Base-by-base conservation (phyloP, 92 coral and sea anemone species). In the Epizoanthus stellaris region DNA sequence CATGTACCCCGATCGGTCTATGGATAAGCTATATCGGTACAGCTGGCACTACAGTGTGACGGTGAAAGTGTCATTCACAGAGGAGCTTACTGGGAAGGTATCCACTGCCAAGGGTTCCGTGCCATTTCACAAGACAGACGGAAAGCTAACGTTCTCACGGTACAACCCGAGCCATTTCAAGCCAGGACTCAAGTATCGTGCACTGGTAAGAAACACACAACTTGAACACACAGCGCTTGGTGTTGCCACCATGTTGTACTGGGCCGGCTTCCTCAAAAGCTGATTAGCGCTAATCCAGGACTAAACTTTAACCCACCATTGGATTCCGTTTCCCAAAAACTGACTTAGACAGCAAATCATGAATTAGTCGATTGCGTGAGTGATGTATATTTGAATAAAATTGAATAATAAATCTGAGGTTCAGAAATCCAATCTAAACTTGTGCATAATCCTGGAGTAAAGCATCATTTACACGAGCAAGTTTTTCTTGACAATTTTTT, bases 121-220 rank as follows among this genome's bases (percentile, higher is more conserved):
- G 13, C 66, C 81, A 49, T 85, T 94, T 52, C 83, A 58, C 47
- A 23, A 76, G 72, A 89, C 91, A 11, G 91, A 92, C 49, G 98
- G 89, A 25, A 92, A 81, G 80, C 89, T 93, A 49, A 80, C 87
- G 36, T 95, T 89, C 62, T 87, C 96, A 6, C 80, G 82, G 6
- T 91, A 86, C 64, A 95, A 93, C 77, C 96, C 98, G 12, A 61
- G 53, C 4, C 73, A 70, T 60, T 95, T 84, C 70, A 95, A 93
- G 73, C 93, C 96, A 5, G 96, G 95, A 60, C 77, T 95, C 40
- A 86, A 87, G 20, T 93, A 81, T 57, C 75, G 59, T n/a, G 93
- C 89, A 7, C 9, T 91, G 95, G 98, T 95, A 74, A 80, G 94
- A 71, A 11, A 0, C 17, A 61, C 7, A 17, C 3, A 61, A n/a